A percentile compares a stretch with the other conserved stretches of the same genome.
phyloP scores from a whole-genome alignment of 2,888 invertebrate genomes.

The Cyrtodaria siliqua region DNA sequence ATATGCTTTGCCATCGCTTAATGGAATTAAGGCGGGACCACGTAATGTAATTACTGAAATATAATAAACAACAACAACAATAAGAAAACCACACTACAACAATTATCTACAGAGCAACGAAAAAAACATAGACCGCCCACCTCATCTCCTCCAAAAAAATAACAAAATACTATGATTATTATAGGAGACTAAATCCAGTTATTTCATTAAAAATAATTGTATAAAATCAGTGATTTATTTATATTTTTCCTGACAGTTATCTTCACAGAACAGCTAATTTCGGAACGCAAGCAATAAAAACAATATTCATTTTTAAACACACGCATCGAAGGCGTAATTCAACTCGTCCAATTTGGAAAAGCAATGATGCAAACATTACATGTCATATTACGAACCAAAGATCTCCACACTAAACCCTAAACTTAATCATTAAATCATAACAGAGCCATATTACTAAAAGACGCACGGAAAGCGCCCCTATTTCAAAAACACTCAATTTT shows the following conservation, averaged over 20 bases:
- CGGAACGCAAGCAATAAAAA: too few species aligned
- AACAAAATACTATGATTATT: too few species aligned
- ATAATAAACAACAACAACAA: too few species aligned
- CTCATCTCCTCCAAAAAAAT: too few species aligned
- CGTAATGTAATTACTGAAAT: too few species aligned
- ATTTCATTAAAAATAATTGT: too few species aligned
- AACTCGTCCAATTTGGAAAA: constrained; percentile 45
- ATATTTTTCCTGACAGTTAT: not conserved
- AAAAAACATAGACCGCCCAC: too few species aligned
- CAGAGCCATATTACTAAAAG: constrained; percentile 8
- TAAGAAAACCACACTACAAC: too few species aligned
- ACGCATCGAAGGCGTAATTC: constrained; percentile 44
- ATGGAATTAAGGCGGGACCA: too few species aligned
- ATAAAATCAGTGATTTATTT: not conserved
- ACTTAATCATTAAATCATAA: constrained; percentile 39
- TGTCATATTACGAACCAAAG: not conserved
- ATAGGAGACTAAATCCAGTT: too few species aligned
- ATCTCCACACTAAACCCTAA: constrained; percentile 15
- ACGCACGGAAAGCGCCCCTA: constrained; percentile 27
- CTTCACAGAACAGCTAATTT: not conserved
- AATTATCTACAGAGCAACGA: too few species aligned
- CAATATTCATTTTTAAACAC: constrained; percentile 17
- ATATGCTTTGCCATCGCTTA: too few species aligned
- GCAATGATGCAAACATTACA: constrained; percentile 43
- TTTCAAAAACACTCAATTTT: constrained; percentile 52